phyloP scores from a whole-genome alignment of 1,140 invertebrate species.

The Zaprionus tsacasi region DNA sequence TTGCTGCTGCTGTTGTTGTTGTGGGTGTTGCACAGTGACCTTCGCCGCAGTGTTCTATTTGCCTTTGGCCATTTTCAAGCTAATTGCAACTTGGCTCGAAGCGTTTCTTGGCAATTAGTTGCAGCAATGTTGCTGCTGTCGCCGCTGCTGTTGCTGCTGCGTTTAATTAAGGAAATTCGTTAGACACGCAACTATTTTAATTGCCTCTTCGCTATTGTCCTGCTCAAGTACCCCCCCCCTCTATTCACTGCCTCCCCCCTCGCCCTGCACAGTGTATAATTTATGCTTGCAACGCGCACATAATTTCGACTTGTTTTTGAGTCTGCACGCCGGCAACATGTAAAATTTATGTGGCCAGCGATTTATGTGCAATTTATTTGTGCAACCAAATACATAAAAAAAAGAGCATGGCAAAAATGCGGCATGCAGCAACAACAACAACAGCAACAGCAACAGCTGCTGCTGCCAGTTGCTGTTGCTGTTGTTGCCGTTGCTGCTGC shows the following conservation, averaged over 20 bases:
- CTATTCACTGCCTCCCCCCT: too few relatives aligned
- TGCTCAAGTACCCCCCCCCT: neutral
- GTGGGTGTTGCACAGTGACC: conserved; percentile 39
- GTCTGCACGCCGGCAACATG: conserved; percentile 71
- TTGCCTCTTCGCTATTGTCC: conserved; percentile 48
- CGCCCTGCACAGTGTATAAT: conserved; percentile 40
- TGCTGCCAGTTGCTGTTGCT: conserved; percentile 47
- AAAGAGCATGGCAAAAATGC: conserved; percentile 44
- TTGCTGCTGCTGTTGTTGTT: conserved; percentile 35
- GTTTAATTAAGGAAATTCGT: conserved; percentile 74
- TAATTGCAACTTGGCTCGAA: conserved; percentile 33
- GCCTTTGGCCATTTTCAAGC: conserved; percentile 17
- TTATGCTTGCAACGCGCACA: conserved; percentile 72
- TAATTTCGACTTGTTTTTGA: conserved; percentile 73
- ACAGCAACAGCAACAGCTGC: conserved; percentile 65
- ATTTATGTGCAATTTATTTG: conserved; percentile 83
- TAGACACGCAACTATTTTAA: conserved; percentile 73
- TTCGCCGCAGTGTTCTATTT: conserved; percentile 24
- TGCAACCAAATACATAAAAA: conserved; percentile 64
- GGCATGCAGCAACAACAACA: conserved; percentile 20
- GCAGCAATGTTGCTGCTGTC: conserved; percentile 10
- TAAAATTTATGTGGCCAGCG: conserved; percentile 79
- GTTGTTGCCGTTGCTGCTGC: conserved; percentile 27
- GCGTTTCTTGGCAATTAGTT: conserved; percentile 10
- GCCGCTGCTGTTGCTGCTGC: neutral